Conservation (phyloP, 1,140 invertebrate species). For the Phymorhynchus buccinoides region DNA sequence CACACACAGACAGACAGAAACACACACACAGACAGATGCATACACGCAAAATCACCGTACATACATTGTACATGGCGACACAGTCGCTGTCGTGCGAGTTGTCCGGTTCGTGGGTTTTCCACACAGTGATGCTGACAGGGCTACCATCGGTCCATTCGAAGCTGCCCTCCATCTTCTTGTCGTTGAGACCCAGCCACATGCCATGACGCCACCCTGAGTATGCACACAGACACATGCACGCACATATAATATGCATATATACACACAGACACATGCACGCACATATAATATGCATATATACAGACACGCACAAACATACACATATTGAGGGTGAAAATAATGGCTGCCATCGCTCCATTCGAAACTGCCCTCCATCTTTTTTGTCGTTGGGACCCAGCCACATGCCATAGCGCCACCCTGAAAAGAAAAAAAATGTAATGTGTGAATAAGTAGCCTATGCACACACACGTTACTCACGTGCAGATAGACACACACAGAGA, state of each 20-base stretch:
- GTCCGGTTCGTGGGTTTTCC: conserved; percentile 57
- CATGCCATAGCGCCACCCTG: conserved; percentile 24
- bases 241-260: neutral
- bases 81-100: conserved; percentile 52
- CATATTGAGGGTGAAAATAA: too few relatives aligned
- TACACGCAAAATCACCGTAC: neutral
- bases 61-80: conserved; percentile 36
- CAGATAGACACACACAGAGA: neutral
- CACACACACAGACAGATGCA: too few relatives aligned
- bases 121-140: conserved; percentile 53
- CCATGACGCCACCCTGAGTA: conserved; percentile 25
- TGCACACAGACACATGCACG: neutral
- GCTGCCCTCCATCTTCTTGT: conserved; percentile 47
- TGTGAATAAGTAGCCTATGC: neutral
- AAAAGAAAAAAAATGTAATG: too few relatives aligned
- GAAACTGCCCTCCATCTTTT: conserved; percentile 49
- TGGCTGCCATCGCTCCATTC: conserved; percentile 53
- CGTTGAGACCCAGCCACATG: conserved; percentile 60
- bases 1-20: too few relatives aligned
- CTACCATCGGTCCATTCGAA: conserved; percentile 56
- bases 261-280: neutral
- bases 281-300: neutral
- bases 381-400: conserved; percentile 61
- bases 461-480: neutral
- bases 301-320: neutral